phyloP scores from a whole-genome alignment of 2,888 invertebrate genomes.

The Salpingus planirostris region DNA sequence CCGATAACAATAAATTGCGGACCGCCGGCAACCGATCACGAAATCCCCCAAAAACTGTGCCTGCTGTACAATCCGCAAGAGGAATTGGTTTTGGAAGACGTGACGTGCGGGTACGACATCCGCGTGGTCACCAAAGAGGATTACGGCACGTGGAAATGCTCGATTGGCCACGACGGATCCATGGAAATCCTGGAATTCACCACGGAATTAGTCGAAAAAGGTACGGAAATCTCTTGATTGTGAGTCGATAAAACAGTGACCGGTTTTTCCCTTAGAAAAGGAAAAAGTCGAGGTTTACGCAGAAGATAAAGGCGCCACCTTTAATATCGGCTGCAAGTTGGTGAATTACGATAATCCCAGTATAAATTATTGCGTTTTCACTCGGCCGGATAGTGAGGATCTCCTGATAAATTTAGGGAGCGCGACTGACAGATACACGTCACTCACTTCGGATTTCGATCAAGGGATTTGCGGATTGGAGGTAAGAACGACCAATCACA shows the following conservation, averaged over 20 bases:
- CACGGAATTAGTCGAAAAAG: constrained; percentile 8
- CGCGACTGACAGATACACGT: constrained; percentile 12
- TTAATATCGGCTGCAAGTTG: constrained; percentile 12
- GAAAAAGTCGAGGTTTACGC: background rate
- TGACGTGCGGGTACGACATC: constrained; percentile 5
- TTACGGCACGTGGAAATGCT: constrained; percentile 16
- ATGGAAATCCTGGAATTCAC: constrained; percentile 12
- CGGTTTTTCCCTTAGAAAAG: background rate
- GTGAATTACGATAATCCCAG: background rate
- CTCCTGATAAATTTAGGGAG: constrained; percentile 5
- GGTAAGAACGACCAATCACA: constrained; percentile 4
- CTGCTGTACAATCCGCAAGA: constrained; percentile 14
- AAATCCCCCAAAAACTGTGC: constrained; percentile 10
- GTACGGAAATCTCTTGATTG: no score
- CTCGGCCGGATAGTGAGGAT: constrained; percentile 10
- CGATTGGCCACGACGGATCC: constrained; percentile 5
- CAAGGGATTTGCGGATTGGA: constrained; percentile 14
- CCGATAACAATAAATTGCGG: constrained; percentile 3
- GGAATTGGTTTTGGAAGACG: constrained; percentile 6
- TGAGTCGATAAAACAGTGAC: background rate
- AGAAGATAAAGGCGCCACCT: background rate
- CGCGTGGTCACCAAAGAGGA: constrained; percentile 4
- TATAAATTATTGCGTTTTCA: constrained; percentile 10
- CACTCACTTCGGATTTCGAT: constrained; percentile 12
- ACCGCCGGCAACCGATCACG: background rate